Conservation (phyloP, 2,113 vertebrate species). For the Origma solitaria region DNA sequence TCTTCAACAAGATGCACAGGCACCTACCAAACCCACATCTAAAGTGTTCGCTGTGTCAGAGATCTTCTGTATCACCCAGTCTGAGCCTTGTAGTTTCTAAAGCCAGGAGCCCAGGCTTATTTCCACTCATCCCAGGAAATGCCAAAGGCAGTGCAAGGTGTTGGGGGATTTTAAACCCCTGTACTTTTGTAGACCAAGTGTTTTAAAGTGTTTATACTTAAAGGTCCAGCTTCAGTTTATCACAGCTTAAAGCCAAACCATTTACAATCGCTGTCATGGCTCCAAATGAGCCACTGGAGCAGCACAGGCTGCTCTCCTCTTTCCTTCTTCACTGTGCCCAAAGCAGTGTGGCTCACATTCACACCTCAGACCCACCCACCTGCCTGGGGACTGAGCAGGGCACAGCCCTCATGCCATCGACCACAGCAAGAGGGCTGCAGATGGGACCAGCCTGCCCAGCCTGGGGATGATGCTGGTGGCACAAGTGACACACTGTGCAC, state of each 20-base stretch:
- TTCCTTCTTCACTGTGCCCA: background rate
- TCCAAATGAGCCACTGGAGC: fast-evolving
- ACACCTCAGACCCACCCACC: background rate
- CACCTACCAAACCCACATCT: background rate
- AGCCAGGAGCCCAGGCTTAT: background rate
- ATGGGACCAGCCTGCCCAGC: background rate
- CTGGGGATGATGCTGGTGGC: background rate
- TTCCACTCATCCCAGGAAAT: background rate
- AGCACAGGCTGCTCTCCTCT: background rate
- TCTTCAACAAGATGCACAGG: background rate
- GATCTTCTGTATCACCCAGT: background rate
- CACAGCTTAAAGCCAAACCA: background rate
- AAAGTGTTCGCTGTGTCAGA: background rate
- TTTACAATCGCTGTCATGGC: background rate
- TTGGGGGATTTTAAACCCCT: background rate
- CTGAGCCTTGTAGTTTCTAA: background rate
- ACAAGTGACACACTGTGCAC: fast-evolving
- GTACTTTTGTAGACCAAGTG: background rate
- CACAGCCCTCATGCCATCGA: fast-evolving
- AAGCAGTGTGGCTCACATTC: background rate
- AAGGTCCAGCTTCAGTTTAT: background rate
- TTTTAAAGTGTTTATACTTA: background rate
- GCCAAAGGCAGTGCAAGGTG: background rate
- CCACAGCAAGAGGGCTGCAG: background rate
- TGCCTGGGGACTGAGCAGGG: background rate